These are phyloP conservation scores for Lepus townsendii DNA, from an alignment of 2,797 vertebrate genomes.

Conservation along the genomic window DNA sequence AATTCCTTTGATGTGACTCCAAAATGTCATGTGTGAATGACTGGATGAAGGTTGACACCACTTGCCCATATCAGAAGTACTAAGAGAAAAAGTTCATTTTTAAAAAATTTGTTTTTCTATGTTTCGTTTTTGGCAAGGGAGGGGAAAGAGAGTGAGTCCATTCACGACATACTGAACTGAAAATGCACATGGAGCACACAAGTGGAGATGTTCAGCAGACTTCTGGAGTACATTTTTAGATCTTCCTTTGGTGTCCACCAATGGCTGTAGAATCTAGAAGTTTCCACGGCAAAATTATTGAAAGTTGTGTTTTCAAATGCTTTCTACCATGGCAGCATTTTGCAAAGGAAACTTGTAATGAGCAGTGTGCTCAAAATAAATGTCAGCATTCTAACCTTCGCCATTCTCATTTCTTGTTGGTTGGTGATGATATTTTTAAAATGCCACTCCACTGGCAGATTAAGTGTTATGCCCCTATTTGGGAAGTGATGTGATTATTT, in stretches of 20 bases:
- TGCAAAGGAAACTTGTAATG: slow-evolving; percentile 7
- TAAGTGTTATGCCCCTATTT: slow-evolving; percentile 47
- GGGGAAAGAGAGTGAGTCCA: not conserved
- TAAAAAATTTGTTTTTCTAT: not conserved
- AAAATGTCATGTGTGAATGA: not conserved
- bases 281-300: not conserved
- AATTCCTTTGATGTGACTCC: slow-evolving; percentile 1
- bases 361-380: slow-evolving; percentile 44
- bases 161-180: not conserved
- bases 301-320: slow-evolving; percentile 19
- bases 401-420: not conserved
- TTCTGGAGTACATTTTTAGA: slow-evolving; percentile 7
- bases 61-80: not conserved
- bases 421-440: not conserved
- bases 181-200: not conserved
- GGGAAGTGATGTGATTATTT: slow-evolving; percentile 25
- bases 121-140: slow-evolving; percentile 34
- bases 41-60: not conserved
- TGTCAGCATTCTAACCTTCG: slow-evolving; percentile 15
- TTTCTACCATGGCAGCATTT: not conserved
- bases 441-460: not conserved
- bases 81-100: not conserved
- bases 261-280: not conserved
- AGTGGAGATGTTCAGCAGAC: not conserved
- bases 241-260: slow-evolving; percentile 3